Evolutionary conservation across 2,888 invertebrate genomes (phyloP), one percentile per base, ranked within the genome.

Genomic region (Operophtera brumata): DNA sequence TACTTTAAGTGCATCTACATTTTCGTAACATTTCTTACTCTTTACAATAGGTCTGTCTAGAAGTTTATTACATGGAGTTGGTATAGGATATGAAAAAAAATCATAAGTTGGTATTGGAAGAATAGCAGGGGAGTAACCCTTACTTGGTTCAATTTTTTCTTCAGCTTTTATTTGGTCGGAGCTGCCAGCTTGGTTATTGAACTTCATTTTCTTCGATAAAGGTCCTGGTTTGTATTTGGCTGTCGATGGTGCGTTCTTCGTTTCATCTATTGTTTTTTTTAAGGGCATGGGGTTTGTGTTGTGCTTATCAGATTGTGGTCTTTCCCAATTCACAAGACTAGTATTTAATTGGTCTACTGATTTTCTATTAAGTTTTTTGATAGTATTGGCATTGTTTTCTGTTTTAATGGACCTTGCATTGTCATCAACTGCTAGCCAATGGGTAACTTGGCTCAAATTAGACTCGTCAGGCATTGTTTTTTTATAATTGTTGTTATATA

Each of bases 41-140:
- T 30, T 11, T 7, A 37, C 39, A 7, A 41, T 1, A 28, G 50
- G 12, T 12, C 2, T 46, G 10, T 47, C 45, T 10, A 42, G 34
- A 20, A 8, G 12, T 37, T 28, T 44, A 26, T 12, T 10, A 12
- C 4, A 20, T 12, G 34, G 10, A 6, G 9, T 26, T 11, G 51
- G 11, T 28, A 45, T 32, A 1, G 58, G 54, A 9, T 51, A 47
- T 12, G 73, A 50, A 3, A 73, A 30, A 26, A 70, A 70, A 42
- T 73, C 60, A 48, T 69, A 82, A 1, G 79, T 73, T 1, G 79
- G 78, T 64, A 84, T 85, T 0, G 84, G 83, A 36, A 83, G 69
- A 52, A 85, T 80, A 1, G 85, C 76, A 1, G 82, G 71, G 0
- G 84, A 84, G 63, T 86, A 84, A 12, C 67, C 71, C 13, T 56